Evolutionary conservation across 2,113 vertebrate species (phyloP).

Genomic region (Eulemur rufifrons): DNA sequence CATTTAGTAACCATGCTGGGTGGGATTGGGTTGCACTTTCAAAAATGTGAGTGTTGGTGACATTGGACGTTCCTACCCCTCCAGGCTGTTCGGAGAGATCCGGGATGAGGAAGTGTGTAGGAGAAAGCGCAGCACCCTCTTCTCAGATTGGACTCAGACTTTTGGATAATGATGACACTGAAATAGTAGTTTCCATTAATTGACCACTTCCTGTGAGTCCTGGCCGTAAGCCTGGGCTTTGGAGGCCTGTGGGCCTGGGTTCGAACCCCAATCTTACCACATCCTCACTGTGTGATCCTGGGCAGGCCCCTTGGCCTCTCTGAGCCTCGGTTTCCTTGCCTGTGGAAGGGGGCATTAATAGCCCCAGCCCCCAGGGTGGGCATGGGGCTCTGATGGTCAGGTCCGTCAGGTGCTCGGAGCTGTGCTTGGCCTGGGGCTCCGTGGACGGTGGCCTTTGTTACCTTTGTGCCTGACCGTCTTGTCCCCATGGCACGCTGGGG

Average conservation of each 20-base stretch:
- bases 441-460: too few species aligned
- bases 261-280: neutral
- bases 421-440: neutral
- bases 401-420: rapidly evolving
- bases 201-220: neutral
- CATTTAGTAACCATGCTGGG: neutral
- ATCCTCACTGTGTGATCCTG: neutral
- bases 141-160: neutral
- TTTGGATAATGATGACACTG: rapidly evolving
- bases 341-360: neutral
- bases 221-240: neutral
- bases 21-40: neutral
- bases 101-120: neutral
- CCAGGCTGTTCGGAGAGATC: neutral
- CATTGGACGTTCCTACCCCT: rapidly evolving
- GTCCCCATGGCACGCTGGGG: neutral
- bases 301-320: neutral
- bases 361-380: neutral
- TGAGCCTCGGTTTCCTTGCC: neutral
- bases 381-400: neutral
- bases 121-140: neutral
- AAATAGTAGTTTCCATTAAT: neutral
- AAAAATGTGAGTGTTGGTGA: neutral
- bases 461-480: rapidly evolving
- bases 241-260: neutral